Evolutionary conservation across 2,113 vertebrate species (phyloP).

Genomic region (Notiomystis cincta): DNA sequence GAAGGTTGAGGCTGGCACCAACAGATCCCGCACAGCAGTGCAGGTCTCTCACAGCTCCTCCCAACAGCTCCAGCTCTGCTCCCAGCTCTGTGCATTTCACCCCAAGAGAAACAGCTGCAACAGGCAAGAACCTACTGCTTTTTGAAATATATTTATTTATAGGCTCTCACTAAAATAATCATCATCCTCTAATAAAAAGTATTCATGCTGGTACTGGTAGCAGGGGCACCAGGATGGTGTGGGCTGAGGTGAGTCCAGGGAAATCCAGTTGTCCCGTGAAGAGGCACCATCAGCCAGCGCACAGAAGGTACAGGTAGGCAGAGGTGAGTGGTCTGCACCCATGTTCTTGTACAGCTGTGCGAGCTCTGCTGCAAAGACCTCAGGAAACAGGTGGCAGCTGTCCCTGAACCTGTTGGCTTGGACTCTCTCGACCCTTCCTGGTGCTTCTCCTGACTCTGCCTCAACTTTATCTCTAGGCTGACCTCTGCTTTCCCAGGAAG

Average conservation of each 20-base stretch:
- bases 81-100: neutral
- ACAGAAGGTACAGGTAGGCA: neutral
- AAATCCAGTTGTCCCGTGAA: neutral
- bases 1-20: neutral
- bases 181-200: neutral
- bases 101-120: rapidly evolving
- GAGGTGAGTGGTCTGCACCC: neutral
- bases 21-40: no score
- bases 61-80: neutral
- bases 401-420: no score
- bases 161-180: neutral
- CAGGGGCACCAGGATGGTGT: neutral
- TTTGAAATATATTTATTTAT: neutral
- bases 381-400: no score
- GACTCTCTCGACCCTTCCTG: no score
- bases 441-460: no score
- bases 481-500: no score
- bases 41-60: neutral
- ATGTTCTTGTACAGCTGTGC: neutral
- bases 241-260: neutral
- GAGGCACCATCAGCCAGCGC: neutral
- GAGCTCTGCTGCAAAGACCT: neutral
- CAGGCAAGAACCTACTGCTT: neutral
- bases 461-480: no score
- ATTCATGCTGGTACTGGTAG: neutral